These are phyloP conservation scores for Corvus moneduloides DNA, from an alignment of 2,113 vertebrate species.

Conservation along the genomic window DNA sequence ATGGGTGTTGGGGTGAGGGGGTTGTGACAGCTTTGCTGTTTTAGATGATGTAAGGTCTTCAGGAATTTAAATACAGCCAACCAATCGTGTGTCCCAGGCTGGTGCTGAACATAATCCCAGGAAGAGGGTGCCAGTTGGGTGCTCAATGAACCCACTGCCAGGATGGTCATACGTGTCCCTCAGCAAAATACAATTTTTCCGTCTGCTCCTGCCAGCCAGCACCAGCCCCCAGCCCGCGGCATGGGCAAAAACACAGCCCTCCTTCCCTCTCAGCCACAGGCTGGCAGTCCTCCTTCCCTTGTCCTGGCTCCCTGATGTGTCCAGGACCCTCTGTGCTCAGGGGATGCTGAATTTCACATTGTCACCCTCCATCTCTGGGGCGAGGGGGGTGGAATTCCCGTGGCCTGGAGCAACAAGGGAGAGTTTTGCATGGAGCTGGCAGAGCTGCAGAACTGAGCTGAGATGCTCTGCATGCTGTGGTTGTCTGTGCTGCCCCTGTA, in stretches of 20 bases:
- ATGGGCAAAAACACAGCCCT: background rate
- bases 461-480: rapidly evolving
- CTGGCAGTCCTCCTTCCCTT: background rate
- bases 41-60: background rate
- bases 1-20: background rate
- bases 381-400: background rate
- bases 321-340: background rate
- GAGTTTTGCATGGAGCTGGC: rapidly evolving
- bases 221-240: rapidly evolving
- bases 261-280: background rate
- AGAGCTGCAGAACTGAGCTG: background rate
- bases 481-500: background rate
- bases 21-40: background rate
- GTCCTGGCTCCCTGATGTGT: background rate
- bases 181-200: background rate
- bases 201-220: background rate
- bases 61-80: background rate
- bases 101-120: background rate
- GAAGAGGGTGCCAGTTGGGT: background rate
- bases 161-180: background rate
- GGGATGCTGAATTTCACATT: background rate
- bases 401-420: background rate
- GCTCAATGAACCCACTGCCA: background rate
- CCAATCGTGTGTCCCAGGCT: background rate
- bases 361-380: background rate